These are phyloP conservation scores for Bovichtus variegatus DNA, from an alignment of 2,797 vertebrate genomes.

Conservation along the genomic window DNA sequence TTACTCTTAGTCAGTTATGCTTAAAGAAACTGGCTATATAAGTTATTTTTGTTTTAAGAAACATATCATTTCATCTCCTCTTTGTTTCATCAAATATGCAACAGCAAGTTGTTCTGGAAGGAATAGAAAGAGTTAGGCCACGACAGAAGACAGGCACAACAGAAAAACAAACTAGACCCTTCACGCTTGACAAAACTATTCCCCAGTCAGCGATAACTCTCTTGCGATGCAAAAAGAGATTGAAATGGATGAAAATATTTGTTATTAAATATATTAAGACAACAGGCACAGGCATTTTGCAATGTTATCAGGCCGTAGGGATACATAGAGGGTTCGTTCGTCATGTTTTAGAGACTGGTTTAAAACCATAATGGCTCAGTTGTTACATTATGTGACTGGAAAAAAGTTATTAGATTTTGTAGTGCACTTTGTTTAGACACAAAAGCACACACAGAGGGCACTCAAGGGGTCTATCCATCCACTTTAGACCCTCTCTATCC, in stretches of 20 bases:
- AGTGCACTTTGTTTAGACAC: slow-evolving; percentile 46
- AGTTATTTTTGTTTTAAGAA: background rate
- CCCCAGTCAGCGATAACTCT: background rate
- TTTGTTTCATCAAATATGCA: background rate
- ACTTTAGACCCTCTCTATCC: slow-evolving; percentile 65
- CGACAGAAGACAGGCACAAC: background rate
- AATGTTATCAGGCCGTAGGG: background rate
- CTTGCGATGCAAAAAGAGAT: fast-evolving
- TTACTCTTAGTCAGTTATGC: background rate
- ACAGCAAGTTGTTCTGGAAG: background rate
- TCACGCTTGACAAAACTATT: background rate
- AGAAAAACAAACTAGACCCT: background rate
- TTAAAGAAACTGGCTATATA: background rate
- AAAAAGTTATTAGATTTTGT: slow-evolving; percentile 40
- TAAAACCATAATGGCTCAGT: slow-evolving; percentile 13
- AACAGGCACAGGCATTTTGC: background rate
- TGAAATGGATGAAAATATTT: background rate
- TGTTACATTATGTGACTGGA: slow-evolving; percentile 18
- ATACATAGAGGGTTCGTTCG: background rate
- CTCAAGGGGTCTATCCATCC: slow-evolving; percentile 62
- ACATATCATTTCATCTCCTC: background rate
- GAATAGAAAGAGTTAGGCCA: background rate
- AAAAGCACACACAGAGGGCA: slow-evolving; percentile 40
- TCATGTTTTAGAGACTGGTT: background rate
- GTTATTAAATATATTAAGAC: background rate